phyloP scores from a whole-genome alignment of 2,888 invertebrate genomes.

The Ganaspis brasiliensis region DNA sequence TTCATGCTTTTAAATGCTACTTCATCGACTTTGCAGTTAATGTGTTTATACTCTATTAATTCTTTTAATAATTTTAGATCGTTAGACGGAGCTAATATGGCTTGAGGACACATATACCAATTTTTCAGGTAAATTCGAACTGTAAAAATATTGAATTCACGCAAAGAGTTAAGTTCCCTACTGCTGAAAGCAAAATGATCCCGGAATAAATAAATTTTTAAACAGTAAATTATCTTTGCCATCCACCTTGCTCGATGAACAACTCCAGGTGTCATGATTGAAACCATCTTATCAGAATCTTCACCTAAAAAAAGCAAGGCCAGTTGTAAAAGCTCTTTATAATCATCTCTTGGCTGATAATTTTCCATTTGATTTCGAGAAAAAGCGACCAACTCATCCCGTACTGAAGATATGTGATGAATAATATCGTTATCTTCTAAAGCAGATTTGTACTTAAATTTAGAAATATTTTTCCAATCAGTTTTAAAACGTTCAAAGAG shows the following conservation, averaged over 20 bases:
- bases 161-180: background rate
- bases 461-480: slow-evolving; percentile 1
- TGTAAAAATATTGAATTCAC: slow-evolving; percentile 29
- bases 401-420: background rate
- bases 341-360: slow-evolving; percentile 26
- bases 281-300: slow-evolving; percentile 19
- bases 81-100: slow-evolving; percentile 9
- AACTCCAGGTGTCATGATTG: slow-evolving; percentile 62
- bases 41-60: background rate
- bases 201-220: slow-evolving; percentile 59
- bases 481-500: slow-evolving; percentile 1
- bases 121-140: slow-evolving; percentile 20
- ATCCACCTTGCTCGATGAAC: too few relatives aligned
- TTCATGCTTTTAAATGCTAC: slow-evolving; percentile 1
- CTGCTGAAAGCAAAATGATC: slow-evolving; percentile 43
- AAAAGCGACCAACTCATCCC: slow-evolving; percentile 2
- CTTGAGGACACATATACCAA: slow-evolving; percentile 29
- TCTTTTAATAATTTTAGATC: slow-evolving; percentile 39
- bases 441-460: slow-evolving; percentile 6
- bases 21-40: slow-evolving; percentile 2
- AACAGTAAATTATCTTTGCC: slow-evolving; percentile 50
- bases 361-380: background rate
- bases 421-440: slow-evolving; percentile 2
- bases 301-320: slow-evolving; percentile 16
- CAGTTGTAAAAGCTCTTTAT: slow-evolving; percentile 27